Evolutionary conservation across 2,113 vertebrate genomes (phyloP), one percentile per base, ranked within the genome.

Genomic region (Etheostoma cragini): DNA sequence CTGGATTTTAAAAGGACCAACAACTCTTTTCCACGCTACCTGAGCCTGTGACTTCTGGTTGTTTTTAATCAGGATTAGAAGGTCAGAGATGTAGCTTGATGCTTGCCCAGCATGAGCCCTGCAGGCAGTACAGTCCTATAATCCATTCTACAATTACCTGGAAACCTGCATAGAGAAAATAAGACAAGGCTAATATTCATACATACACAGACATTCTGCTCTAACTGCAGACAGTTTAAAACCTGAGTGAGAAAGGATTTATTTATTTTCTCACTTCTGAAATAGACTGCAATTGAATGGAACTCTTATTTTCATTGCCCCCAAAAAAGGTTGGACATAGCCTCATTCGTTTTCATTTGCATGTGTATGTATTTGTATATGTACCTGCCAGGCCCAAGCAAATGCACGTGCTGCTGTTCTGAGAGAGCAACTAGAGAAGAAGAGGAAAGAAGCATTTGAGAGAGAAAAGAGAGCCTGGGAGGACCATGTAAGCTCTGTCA

Each of bases 381-480:
- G 8, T 53, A 22, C 24, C 22, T 63, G 21, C 2, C 77, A 99
- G 98, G 96, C 96, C 58, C 97, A 98, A 87, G 95, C 95, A 53
- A 97, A 96, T 65, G 94, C 97, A 33, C 96, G 97, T 78, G 97
- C 97, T 62, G 96, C 97, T 33, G 90, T 98, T 22, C 84, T 99
- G 57, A 98, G 97, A 88, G 98, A 99, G 61, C 97, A 99, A 61
- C 92, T 99, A 8, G 98, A 99, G 80, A 95, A 91, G 76, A 99
- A 98, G 92, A 97, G 97, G 86, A 96, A 92, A 83, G 97, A 99
- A 88, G 97, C 97, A 0, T 95, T 97, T 49, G 97, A 99, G 88
- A 96, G 96, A 88, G 97, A 99, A 60, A 98, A 96, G 91, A 97
- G 76, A 92, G 96, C 94, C 14, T 99, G 98, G 98, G 97, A 99